Base-by-base conservation (phyloP, 2,888 invertebrate species). In the Drosophila atripex region DNA sequence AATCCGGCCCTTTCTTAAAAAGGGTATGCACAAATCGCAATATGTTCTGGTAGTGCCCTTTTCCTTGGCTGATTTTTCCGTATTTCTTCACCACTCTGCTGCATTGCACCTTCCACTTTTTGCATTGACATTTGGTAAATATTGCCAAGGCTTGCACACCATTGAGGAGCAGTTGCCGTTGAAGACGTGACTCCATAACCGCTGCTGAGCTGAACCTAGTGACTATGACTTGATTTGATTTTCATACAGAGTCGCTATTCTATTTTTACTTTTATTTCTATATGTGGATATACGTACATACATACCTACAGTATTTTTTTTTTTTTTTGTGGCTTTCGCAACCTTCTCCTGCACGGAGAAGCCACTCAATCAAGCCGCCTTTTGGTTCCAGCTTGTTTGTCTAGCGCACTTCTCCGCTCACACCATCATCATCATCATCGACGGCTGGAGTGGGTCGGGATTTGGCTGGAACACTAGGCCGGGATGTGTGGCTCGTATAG, bases 91-190 rank as follows among this genome's bases (percentile, higher is more conserved):
- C 45, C 68, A 65, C 59, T 78, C 71, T 73, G 53, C 51, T 72
- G 73, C 64, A 65, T 46, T 63, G 76, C 83, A 85, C 73, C 70
- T 75, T 71, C 61, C 61, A 71, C 77, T 70, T 80, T 75, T 76
- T 85, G 87, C 79, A 88, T 88, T 88, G 86, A 86, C 87, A 89
- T 88, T 88, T 89, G 78, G 85, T 77, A 86, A 89, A 88, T 82
- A 86, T 86, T 77, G 79, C 75, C 75, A 73, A 68, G 66, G 75
- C 74, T 58, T 61, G 66, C 70, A 72, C 74, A 71, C 78, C 84
- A 72, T 68, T 73, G 82, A 73, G 64, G 63, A 66, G 80, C 54
- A 51, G 63, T 50, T 63, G 63, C 63, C 45, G 71, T 52, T 65
- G 63, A 57, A 69, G 75, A 69, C 76, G 77, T 64, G 75, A 78